Base-by-base conservation (phyloP, 2,888 invertebrate species). In the Marronus borbonicus region DNA sequence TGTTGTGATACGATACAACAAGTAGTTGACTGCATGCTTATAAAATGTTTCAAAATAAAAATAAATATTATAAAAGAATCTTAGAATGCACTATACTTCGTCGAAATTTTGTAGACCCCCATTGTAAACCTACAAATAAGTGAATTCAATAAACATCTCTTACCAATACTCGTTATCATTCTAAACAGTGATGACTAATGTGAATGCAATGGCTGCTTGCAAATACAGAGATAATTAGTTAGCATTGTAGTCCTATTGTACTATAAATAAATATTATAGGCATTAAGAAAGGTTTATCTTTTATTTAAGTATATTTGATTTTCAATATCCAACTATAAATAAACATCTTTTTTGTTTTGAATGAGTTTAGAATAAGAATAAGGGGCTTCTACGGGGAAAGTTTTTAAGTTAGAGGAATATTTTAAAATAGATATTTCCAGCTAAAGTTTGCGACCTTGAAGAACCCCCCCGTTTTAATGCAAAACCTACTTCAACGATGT, bases 121-220 rank as follows among this genome's bases (percentile, higher is more conserved):
- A 87, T 87, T 86, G 85, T 86, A 86, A 83, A 85, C 85, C 86
- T 85, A 82, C 39, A 79, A 44, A 28, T 28, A 74, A 58, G 4
- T 39, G 52, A n/a, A 28, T 5, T 44, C 17, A 24, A 44, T 44
- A 74, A 60, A 44, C 12, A 44, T 62, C 5, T 24, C 20, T 68
- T 28, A 52, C 1, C 24, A 44, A 2, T 44, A 60, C 49, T 62
- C 10, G 1, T 72, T 72, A 62, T 62, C 72, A 60, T 28, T 49
- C 20, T 60, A 74, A 74, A 74, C 44, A 74, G 44, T 70, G 36
- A 44, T 74, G 72, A 74, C 72, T 74, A 74, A 74, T 74, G 44
- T 10, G 4, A 60, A 60, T 74, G 60, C 72, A 74, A 74, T 74
- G 60, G 60, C 72, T 44, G 49, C 60, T 74, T 62, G 60, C 39